These are phyloP conservation scores for Gavialis gangeticus DNA, from an alignment of 2,113 vertebrate genomes.

Conservation along the genomic window DNA sequence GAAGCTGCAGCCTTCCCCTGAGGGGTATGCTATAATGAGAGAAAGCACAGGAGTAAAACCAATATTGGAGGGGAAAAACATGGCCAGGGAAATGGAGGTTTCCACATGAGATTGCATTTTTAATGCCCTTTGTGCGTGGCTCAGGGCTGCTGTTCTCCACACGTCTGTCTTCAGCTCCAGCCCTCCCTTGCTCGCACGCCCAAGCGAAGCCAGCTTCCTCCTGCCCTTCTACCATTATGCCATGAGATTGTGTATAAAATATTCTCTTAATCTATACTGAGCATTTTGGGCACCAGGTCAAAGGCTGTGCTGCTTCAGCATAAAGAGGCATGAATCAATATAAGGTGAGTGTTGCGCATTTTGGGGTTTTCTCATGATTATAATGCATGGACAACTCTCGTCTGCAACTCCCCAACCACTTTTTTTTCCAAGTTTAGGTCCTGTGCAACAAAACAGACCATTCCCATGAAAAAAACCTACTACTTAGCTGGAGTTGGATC, in stretches of 20 bases:
- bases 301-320: background rate
- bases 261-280: background rate
- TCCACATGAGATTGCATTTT: background rate
- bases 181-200: background rate
- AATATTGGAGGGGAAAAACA: background rate
- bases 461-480: background rate
- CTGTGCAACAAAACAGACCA: background rate
- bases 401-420: background rate
- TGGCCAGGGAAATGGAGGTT: background rate
- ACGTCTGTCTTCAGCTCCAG: background rate
- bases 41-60: background rate
- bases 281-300: background rate
- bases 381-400: background rate
- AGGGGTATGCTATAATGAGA: background rate
- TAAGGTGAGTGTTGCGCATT: background rate
- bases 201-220: background rate
- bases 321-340: background rate
- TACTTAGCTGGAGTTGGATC: no score
- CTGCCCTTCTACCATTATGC: background rate
- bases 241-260: background rate
- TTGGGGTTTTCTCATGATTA: background rate
- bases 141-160: background rate
- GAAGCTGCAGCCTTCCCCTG: background rate
- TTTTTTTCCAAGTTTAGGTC: background rate
- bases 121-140: background rate